These are phyloP conservation scores for Simalia tracyae DNA, from an alignment of 2,797 vertebrate species.

Conservation along the genomic window DNA sequence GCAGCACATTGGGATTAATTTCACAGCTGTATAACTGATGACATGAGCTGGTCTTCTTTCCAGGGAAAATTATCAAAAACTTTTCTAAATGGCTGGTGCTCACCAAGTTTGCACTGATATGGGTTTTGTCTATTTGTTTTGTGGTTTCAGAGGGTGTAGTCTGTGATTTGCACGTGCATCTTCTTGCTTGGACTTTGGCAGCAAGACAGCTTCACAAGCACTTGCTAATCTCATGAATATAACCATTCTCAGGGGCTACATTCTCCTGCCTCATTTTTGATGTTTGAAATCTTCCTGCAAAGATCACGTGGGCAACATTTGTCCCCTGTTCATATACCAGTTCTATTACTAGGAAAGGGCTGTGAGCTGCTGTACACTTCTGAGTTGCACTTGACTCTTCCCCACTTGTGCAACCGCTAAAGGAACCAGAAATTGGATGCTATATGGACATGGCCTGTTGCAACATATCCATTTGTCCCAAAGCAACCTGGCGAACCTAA, in stretches of 20 bases:
- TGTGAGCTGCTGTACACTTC: not conserved
- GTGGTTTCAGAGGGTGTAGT: not conserved
- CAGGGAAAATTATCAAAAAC: slow-evolving; percentile 62
- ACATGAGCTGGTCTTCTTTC: slow-evolving; percentile 56
- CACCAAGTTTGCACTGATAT: slow-evolving; percentile 61
- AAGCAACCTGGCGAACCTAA: no score
- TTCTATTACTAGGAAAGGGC: not conserved
- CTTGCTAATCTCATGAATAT: not conserved
- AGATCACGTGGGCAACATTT: slow-evolving; percentile 5
- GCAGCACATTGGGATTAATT: slow-evolving; percentile 63
- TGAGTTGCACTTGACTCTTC: not conserved
- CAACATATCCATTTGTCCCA: no score
- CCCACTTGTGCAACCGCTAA: not conserved
- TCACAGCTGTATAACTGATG: slow-evolving; percentile 64
- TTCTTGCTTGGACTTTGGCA: slow-evolving; percentile 27
- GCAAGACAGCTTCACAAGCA: slow-evolving; percentile 48
- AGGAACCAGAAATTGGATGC: not conserved
- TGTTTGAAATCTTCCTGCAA: not conserved
- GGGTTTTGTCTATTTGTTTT: not conserved
- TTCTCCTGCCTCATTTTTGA: not conserved
- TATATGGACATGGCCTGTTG: no score
- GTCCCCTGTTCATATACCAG: not conserved
- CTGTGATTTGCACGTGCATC: not conserved
- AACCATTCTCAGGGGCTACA: not conserved
- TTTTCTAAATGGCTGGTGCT: slow-evolving; percentile 62